These are phyloP conservation scores for Cebus imitator DNA, from an alignment of 2,113 vertebrate genomes.

Conservation along the genomic window DNA sequence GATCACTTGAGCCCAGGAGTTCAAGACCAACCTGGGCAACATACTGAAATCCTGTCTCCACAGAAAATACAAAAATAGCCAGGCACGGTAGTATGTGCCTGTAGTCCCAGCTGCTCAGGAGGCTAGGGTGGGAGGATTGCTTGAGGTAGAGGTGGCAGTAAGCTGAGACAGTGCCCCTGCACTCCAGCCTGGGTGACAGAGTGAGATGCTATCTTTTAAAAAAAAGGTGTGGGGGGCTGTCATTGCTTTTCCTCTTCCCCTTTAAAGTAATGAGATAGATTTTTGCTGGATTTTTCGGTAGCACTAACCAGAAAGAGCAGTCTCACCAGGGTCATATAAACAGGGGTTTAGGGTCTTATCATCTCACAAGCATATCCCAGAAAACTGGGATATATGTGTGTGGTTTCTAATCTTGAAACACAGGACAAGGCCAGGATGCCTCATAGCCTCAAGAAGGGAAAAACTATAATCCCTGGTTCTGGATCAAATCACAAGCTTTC, in stretches of 20 bases:
- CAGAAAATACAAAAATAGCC: too few species aligned
- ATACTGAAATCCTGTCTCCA: too few species aligned
- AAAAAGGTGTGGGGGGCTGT: too few species aligned
- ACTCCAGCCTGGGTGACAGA: too few species aligned
- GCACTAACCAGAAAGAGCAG: not conserved
- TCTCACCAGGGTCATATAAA: not conserved
- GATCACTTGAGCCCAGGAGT: too few species aligned
- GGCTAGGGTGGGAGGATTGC: too few species aligned
- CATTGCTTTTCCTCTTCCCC: not conserved
- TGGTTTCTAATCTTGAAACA: slow-evolving; percentile 6
- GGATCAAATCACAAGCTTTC: not conserved
- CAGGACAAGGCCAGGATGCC: not conserved
- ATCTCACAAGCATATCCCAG: not conserved
- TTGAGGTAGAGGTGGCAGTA: too few species aligned
- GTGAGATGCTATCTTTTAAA: too few species aligned
- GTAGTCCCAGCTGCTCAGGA: too few species aligned
- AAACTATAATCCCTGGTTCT: not conserved
- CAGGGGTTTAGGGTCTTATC: not conserved
- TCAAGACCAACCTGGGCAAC: too few species aligned
- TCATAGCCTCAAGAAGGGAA: not conserved
- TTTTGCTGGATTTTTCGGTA: not conserved
- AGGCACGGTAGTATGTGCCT: too few species aligned
- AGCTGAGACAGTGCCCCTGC: too few species aligned
- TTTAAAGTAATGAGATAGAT: not conserved
- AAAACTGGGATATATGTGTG: not conserved